A percentile compares a stretch with the other conserved stretches of the same genome.
Evolutionary conservation across 2,113 vertebrate genomes (phyloP).

Genomic region (Lasiurus cinereus): DNA sequence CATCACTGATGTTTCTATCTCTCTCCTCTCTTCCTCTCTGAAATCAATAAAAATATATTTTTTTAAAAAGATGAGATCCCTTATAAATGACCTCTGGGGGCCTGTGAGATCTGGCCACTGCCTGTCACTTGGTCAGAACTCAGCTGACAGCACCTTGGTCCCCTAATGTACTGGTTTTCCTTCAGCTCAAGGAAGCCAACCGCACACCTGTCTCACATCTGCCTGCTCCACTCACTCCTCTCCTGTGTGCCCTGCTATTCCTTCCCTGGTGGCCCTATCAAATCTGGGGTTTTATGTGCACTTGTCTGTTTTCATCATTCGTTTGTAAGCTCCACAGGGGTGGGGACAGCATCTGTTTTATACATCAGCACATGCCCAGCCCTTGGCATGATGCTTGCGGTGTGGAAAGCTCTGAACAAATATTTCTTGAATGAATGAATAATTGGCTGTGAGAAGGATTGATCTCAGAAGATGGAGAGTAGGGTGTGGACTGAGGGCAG

Average conservation of each 20-base stretch:
- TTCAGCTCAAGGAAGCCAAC: not conserved
- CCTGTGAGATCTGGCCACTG: accelerated
- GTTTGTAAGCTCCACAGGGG: too few species aligned
- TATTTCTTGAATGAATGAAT: not conserved
- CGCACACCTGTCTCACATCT: accelerated
- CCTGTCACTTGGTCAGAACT: not conserved
- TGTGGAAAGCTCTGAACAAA: accelerated
- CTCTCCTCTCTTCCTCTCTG: not conserved
- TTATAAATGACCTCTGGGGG: not conserved
- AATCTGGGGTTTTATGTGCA: not conserved
- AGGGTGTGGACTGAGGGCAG: too few species aligned
- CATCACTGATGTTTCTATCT: too few species aligned
- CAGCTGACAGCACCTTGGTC: not conserved
- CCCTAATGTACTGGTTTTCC: not conserved
- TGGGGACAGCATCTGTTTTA: not conserved
- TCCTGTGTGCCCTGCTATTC: not conserved
- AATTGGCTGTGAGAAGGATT: not conserved
- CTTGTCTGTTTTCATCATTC: not conserved
- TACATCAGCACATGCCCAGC: not conserved
- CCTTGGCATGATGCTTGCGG: not conserved
- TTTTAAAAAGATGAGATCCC: not conserved
- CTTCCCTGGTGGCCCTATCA: not conserved
- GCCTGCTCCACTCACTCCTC: not conserved
- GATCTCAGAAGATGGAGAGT: not conserved
- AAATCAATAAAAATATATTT: not conserved